Base-by-base conservation (phyloP, 2,888 invertebrate species). In the Microdon myrmicae region DNA sequence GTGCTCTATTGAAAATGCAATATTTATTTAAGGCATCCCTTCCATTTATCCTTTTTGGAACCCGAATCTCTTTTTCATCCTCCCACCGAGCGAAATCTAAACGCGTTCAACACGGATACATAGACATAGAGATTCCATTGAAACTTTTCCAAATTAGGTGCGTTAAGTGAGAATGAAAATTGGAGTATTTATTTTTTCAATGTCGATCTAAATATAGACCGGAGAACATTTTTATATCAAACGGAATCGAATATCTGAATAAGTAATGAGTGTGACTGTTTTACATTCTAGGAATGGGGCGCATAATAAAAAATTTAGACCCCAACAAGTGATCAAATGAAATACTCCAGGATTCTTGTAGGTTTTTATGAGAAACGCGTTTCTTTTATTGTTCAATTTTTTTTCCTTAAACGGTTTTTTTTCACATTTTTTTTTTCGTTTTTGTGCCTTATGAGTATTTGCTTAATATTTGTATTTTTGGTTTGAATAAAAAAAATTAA, bases 281-380 rank as follows among this genome's bases (percentile, higher is more conserved):
- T 5, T 22, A 6, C 8, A 8, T 22, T 22, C 22, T 22, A 22
- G 8, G 8, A 22, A 22, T 22, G 8, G 22, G 6, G 22, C 5
- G 5, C 8, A 5, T 8, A 22, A 22, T 6, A 8, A 8, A 32
- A 34, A 43, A 20, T 19, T 13, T 13, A 19, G 14, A 12, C 9
- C n/a, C 16, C 9, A 6, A 3, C 17, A 23, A 16, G 8, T 9
- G 1, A 22, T 28, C 22, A 19, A 47, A 13, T 25, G 43, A 45
- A 37, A 51, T n/a, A 17, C 10, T 9, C 8, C 12, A 17, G 43
- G 6, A 26, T 41, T n/a, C 13, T 34, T 39, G 51, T 38, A 37
- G 38, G 43, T 51, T 54, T 22, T 12, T 43, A 47, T 47, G 47
- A 53, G 66, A 66, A 66, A 66, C 66, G 59, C 66, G 54, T 66